phyloP scores from a whole-genome alignment of 2,888 invertebrate species.

The Ennomos fuscantarius region DNA sequence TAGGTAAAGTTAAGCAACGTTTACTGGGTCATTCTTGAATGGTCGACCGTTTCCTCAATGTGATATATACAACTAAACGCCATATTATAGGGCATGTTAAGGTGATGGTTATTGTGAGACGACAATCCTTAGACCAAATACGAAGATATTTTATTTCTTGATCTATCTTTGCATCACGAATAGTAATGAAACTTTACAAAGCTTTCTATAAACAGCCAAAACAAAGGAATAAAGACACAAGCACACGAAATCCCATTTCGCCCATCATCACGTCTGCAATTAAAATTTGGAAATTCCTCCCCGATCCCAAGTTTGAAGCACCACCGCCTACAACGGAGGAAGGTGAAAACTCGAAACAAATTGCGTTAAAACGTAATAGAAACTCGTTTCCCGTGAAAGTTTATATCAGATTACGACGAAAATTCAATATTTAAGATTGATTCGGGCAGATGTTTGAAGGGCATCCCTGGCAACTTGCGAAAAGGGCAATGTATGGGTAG shows the following conservation, averaged over 20 bases:
- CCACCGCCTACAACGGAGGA: constrained; percentile 56
- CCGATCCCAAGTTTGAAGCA: constrained; percentile 65
- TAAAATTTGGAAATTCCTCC: constrained; percentile 67
- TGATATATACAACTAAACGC: too few relatives aligned
- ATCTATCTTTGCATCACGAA: too few relatives aligned
- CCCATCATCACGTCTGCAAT: constrained; percentile 64
- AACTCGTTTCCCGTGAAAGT: constrained; percentile 82
- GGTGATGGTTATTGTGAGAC: too few relatives aligned
- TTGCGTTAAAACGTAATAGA: constrained; percentile 84
- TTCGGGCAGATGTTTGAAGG: constrained; percentile 79
- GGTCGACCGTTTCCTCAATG: too few relatives aligned
- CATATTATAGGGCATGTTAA: too few relatives aligned
- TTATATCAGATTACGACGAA: constrained; percentile 81
- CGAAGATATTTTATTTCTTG: too few relatives aligned
- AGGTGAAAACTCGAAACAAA: constrained; percentile 82
- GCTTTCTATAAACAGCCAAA: background rate
- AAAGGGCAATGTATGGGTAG: constrained; percentile 53
- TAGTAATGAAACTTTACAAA: too few relatives aligned
- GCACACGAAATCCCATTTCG: constrained; percentile 50
- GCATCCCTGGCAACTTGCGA: constrained; percentile 54
- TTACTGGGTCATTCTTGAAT: too few relatives aligned
- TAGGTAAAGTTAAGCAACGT: too few relatives aligned
- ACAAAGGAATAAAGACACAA: constrained; percentile 30
- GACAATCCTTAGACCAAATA: too few relatives aligned
- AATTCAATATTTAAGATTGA: constrained; percentile 86